These are phyloP conservation scores for Raja brachyura DNA, from an alignment of 2,113 vertebrate species.

Conservation along the genomic window DNA sequence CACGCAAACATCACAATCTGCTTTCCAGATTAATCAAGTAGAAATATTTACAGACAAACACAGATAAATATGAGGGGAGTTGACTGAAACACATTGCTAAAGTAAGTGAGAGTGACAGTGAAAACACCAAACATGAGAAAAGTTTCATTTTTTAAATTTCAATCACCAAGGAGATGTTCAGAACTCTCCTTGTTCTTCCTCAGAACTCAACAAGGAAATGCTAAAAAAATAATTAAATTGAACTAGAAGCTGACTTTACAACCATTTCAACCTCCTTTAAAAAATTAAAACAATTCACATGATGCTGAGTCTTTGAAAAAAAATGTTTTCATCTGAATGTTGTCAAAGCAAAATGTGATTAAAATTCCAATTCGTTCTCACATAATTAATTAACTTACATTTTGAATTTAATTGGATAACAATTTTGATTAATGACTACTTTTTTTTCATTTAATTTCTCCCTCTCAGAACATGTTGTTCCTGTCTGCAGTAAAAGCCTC, in stretches of 20 bases:
- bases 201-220: not conserved
- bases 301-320: not conserved
- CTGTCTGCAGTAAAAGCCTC: not conserved
- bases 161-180: not conserved
- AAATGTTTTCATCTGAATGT: not conserved
- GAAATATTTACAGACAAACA: not conserved
- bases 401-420: not conserved
- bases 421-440: not conserved
- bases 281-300: not conserved
- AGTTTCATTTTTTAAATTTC: not conserved
- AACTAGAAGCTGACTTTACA: not conserved
- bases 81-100: not conserved
- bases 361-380: not conserved
- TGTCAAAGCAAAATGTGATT: not conserved
- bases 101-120: not conserved
- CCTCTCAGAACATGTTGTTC: constrained; percentile 9
- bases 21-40: not conserved
- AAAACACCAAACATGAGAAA: not conserved
- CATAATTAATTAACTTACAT: not conserved
- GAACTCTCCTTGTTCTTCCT: not conserved
- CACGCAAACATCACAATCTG: not conserved
- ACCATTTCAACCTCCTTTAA: not conserved
- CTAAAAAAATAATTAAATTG: not conserved
- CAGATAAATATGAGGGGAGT: not conserved
- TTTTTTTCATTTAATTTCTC: not conserved